A percentile compares a stretch with the other conserved stretches of the same genome.
Conservation (phyloP, 2,113 vertebrate species). For the Vanacampus margaritifer region DNA sequence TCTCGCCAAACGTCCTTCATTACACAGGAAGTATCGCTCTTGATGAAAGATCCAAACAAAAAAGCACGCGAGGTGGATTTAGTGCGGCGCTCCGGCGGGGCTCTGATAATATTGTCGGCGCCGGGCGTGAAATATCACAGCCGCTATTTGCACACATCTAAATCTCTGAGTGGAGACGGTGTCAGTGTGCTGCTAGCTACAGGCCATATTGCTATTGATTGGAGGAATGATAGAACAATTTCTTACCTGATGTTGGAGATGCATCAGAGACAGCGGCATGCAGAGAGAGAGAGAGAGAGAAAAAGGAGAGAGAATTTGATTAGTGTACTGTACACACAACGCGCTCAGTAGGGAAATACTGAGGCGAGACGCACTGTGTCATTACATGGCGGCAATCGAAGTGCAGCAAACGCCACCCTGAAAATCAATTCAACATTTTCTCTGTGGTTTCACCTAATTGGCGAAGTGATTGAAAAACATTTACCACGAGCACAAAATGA, state of each 20-base stretch:
- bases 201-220: conserved; percentile 70
- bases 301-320: conserved; percentile 62
- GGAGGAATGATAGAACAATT: conserved; percentile 67
- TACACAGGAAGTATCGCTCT: conserved; percentile 57
- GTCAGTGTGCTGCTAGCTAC: conserved; percentile 55
- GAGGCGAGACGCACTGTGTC: conserved; percentile 36
- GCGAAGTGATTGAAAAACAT: conserved; percentile 25
- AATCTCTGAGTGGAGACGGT: conserved; percentile 51
- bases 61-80: conserved; percentile 50
- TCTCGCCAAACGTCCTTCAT: conserved; percentile 66
- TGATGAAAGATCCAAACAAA: conserved; percentile 69
- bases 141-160: conserved; percentile 69
- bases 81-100: conserved; percentile 48
- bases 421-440: conserved; percentile 48
- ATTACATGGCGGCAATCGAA: conserved; percentile 48
- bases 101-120: conserved; percentile 65
- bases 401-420: conserved; percentile 30
- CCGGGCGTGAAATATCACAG: conserved; percentile 59
- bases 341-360: conserved; percentile 44
- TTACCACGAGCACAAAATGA: conserved; percentile 16
- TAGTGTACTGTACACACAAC: conserved; percentile 60
- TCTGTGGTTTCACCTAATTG: conserved; percentile 27
- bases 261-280: conserved; percentile 56
- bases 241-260: conserved; percentile 72
- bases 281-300: conserved; percentile 35